phyloP scores from a whole-genome alignment of 2,113 vertebrate species.

The Toxotes jaculatrix region DNA sequence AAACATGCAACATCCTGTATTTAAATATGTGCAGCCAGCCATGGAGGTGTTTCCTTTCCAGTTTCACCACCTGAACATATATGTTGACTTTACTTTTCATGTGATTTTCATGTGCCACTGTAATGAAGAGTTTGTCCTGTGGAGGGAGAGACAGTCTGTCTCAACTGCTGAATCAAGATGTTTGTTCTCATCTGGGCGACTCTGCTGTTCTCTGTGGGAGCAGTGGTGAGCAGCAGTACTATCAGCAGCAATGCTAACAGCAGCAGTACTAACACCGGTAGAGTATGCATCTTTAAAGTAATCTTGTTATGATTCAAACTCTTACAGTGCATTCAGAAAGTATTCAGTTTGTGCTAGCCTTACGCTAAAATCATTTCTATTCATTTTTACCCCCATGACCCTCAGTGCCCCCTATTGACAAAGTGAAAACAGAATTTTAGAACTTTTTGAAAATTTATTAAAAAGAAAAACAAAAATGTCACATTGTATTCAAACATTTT shows the following conservation, averaged over 20 bases:
- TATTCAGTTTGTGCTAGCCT: no score
- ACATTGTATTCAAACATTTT: no score
- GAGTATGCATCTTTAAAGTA: background rate
- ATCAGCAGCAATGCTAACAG: fast-evolving
- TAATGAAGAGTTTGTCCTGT: background rate
- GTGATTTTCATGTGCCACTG: background rate
- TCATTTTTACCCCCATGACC: no score
- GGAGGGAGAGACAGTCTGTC: background rate
- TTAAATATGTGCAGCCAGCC: background rate
- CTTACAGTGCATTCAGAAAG: no score
- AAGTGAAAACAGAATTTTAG: no score
- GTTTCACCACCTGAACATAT: slow-evolving; percentile 9
- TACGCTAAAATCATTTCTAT: no score
- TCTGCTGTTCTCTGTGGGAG: slow-evolving; percentile 7
- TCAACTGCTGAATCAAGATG: slow-evolving; percentile 17
- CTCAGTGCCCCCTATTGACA: no score
- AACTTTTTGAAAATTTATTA: no score
- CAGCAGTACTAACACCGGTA: background rate
- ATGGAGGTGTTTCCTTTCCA: background rate
- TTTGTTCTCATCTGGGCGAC: slow-evolving; percentile 13
- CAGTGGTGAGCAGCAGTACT: no score
- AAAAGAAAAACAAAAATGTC: no score
- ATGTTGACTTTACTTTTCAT: fast-evolving
- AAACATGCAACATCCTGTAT: slow-evolving; percentile 7
- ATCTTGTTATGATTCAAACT: background rate